Conservation (phyloP, 2,888 invertebrate genomes). For the Cenopis cana region DNA sequence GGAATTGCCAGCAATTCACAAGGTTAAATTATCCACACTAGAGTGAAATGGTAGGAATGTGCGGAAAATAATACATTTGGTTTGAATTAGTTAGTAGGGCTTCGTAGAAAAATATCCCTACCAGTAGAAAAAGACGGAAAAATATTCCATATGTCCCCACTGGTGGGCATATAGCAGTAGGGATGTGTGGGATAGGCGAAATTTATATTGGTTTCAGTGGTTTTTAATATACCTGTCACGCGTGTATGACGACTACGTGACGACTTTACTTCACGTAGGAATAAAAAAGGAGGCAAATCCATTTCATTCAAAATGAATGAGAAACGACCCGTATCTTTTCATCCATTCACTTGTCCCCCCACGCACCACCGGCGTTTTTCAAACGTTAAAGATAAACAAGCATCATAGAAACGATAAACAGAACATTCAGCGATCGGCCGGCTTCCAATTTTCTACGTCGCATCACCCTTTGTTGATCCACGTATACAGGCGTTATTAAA, state of each 20-base stretch:
- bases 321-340: conserved; percentile 14
- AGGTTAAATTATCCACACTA: too few relatives aligned
- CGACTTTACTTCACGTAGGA: neutral
- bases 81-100: too few relatives aligned
- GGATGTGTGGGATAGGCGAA: too few relatives aligned
- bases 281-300: neutral
- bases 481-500: conserved; percentile 35
- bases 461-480: conserved; percentile 37
- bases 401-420: conserved; percentile 39
- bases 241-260: neutral
- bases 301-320: conserved; percentile 10
- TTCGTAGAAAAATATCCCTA: too few relatives aligned
- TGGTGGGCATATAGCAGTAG: too few relatives aligned
- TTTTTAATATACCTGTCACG: too few relatives aligned
- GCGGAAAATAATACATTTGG: too few relatives aligned
- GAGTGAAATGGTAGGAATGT: too few relatives aligned
- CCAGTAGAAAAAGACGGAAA: too few relatives aligned
- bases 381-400: conserved; percentile 33
- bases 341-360: conserved; percentile 28
- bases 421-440: conserved; percentile 30
- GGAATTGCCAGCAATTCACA: too few relatives aligned
- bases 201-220: too few relatives aligned
- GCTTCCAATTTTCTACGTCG: conserved; percentile 39
- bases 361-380: conserved; percentile 29
- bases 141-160: too few relatives aligned